Percentiles rank a stretch among this genome's conserved stretches.
Evolutionary conservation across 2,113 vertebrate genomes (phyloP).

Genomic region (Etheostoma cragini): DNA sequence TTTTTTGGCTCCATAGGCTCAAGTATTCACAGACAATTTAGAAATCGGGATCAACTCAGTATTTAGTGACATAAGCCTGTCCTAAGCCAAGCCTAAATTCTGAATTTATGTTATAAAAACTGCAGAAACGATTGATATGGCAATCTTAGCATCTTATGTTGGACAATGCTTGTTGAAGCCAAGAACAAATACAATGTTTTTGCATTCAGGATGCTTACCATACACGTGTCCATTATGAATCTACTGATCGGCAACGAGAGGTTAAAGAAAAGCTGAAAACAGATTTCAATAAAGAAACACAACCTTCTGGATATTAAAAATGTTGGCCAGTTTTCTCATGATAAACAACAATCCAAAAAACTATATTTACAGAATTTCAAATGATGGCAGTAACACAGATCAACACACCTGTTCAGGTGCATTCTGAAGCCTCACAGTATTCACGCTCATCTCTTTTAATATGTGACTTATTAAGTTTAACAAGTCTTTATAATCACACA

Average conservation of each 20-base stretch:
- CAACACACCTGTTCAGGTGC: background rate
- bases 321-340: background rate
- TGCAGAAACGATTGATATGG: too few species aligned
- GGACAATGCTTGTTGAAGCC: background rate
- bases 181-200: background rate
- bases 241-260: background rate
- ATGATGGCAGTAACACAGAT: background rate
- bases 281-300: background rate
- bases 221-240: background rate
- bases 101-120: background rate
- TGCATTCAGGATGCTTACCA: background rate
- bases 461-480: slow-evolving; percentile 30
- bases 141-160: background rate
- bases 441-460: slow-evolving; percentile 4
- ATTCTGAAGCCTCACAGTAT: background rate
- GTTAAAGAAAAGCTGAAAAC: background rate
- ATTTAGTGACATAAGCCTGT: background rate
- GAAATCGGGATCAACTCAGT: background rate
- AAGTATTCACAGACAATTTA: background rate
- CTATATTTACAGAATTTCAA: background rate
- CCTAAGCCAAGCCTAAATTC: background rate
- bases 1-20: too few species aligned
- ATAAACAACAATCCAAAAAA: background rate
- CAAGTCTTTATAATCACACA: slow-evolving; percentile 43
- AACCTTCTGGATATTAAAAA: background rate